Conservation (phyloP, 2,113 vertebrate species). For the Grantiella picta region DNA sequence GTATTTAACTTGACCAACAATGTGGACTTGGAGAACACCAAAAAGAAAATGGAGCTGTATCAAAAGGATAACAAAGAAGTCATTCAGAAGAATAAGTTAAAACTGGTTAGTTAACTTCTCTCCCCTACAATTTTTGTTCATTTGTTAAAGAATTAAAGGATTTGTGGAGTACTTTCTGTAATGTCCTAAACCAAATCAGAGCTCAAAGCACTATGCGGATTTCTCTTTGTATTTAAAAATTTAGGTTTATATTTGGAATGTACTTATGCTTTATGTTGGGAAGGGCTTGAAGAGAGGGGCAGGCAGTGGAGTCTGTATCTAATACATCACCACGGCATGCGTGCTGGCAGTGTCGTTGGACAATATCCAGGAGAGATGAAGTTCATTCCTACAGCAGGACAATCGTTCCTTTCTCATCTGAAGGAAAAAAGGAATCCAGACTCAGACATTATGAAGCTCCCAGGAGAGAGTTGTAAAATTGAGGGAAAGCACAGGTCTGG, state of each 20-base stretch:
- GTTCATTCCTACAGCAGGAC: constrained; percentile 29
- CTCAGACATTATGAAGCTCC: constrained; percentile 1
- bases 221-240: not conserved
- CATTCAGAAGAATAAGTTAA: constrained; percentile 95
- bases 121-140: not conserved
- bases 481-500: constrained; percentile 30
- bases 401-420: constrained; percentile 49
- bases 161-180: not conserved
- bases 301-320: not conserved
- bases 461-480: constrained; percentile 8
- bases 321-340: not conserved
- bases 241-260: not conserved
- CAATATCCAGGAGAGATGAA: constrained; percentile 45
- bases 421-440: constrained; percentile 36
- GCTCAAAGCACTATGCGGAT: not conserved
- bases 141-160: not conserved
- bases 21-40: constrained; percentile 91
- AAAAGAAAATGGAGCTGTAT: constrained; percentile 93
- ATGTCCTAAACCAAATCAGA: not conserved
- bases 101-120: constrained; percentile 82
- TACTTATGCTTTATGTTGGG: not conserved
- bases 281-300: not conserved
- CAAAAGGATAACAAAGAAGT: constrained; percentile 94
- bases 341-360: constrained; percentile 16
- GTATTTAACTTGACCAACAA: constrained; percentile 97